Percentiles rank a stretch among this genome's conserved stretches.
Conservation (phyloP, 2,797 vertebrate genomes). For the Novumbra hubbsi region DNA sequence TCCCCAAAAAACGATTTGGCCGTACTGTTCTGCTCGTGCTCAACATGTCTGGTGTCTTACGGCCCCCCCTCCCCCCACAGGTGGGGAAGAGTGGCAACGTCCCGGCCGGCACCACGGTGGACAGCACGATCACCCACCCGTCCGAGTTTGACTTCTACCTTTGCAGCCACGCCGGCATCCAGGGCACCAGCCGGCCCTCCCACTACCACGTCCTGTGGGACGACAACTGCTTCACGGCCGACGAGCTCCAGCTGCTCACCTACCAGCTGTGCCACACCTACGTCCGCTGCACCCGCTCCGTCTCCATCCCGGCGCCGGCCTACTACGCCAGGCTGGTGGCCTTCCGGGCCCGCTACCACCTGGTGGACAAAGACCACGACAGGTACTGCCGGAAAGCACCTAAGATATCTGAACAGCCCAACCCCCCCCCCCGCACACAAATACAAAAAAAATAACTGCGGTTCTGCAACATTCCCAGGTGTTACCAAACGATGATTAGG, state of each 20-base stretch:
- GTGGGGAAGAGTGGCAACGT: constrained; percentile 99
- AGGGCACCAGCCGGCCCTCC: constrained; percentile 98
- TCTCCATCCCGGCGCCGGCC: constrained; percentile 96
- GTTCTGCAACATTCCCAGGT: not conserved
- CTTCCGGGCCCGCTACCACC: constrained; percentile 95
- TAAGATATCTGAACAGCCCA: too few relatives aligned
- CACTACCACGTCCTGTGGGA: constrained; percentile 99
- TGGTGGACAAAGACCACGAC: constrained; percentile 99
- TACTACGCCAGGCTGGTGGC: constrained; percentile 97
- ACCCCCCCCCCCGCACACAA: too few relatives aligned
- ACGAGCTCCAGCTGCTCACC: constrained; percentile 94
- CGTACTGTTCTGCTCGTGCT: not conserved
- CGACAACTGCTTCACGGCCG: constrained; percentile 97
- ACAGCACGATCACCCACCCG: constrained; percentile 98
- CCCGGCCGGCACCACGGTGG: constrained; percentile 96
- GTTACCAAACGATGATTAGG: too few relatives aligned
- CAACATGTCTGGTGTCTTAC: too few relatives aligned
- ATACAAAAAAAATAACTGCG: not conserved
- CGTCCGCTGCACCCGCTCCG: constrained; percentile 93
- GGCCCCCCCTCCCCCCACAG: constrained; percentile 64
- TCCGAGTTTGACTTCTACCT: constrained; percentile 99
- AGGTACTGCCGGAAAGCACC: constrained; percentile 72
- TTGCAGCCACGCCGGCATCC: constrained; percentile 99
- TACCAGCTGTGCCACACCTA: constrained; percentile 99
- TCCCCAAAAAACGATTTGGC: not conserved